Evolutionary conservation across 2,797 vertebrate genomes (phyloP).

Genomic region (Molossus alvarezi): DNA sequence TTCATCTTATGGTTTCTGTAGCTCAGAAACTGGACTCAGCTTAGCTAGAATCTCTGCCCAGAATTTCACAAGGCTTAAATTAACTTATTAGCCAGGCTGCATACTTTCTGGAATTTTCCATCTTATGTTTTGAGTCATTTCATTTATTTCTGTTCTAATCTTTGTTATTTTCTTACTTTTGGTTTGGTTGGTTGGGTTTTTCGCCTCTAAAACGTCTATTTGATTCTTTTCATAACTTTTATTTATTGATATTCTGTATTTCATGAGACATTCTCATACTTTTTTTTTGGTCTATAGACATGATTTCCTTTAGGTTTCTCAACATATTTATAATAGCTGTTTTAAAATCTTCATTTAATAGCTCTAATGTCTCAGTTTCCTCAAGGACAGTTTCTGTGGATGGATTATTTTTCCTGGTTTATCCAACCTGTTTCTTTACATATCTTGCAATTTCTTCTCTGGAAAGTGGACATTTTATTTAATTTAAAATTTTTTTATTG

Average conservation of each 20-base stretch:
- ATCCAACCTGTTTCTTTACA: not conserved
- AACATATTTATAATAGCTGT: not conserved
- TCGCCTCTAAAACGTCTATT: not conserved
- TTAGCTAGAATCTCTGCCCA: conserved; percentile 6
- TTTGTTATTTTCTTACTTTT: not conserved
- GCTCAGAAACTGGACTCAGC: not conserved
- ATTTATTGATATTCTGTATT: not conserved
- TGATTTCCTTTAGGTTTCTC: not conserved
- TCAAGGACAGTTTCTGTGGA: not conserved
- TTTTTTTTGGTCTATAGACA: not conserved
- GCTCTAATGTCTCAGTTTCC: not conserved
- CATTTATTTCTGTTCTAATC: conserved; percentile 28
- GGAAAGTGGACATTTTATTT: not conserved
- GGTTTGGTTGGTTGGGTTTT: not conserved
- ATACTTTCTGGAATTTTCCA: not conserved
- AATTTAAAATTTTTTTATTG: not conserved
- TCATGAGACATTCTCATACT: not conserved
- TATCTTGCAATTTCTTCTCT: not conserved
- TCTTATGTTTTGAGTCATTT: not conserved
- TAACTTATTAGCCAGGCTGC: not conserved
- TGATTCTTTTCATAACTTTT: not conserved
- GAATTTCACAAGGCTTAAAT: not conserved
- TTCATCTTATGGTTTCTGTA: not conserved
- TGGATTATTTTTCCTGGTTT: not conserved
- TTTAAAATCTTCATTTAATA: conserved; percentile 18